These are phyloP conservation scores for Cyclopterus lumpus DNA, from an alignment of 2,797 vertebrate genomes.

Conservation along the genomic window DNA sequence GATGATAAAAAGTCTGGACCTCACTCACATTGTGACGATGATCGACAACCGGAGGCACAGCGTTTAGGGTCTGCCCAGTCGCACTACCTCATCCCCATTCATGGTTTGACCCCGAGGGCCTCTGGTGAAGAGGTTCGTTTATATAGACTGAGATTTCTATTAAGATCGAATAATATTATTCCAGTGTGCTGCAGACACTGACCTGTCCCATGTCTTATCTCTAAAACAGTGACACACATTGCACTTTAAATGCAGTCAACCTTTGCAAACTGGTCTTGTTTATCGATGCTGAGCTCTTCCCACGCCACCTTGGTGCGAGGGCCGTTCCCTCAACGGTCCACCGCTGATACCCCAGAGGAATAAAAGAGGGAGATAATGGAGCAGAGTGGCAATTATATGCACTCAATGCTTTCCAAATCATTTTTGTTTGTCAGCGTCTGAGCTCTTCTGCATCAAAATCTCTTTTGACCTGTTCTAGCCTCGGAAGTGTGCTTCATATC, in stretches of 20 bases:
- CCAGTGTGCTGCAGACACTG: constrained; percentile 1
- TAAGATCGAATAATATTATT: constrained; percentile 46
- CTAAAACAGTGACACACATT: constrained; percentile 25
- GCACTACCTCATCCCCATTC: constrained; percentile 46
- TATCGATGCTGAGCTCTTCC: constrained; percentile 41
- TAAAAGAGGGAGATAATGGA: constrained; percentile 29
- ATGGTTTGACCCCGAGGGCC: constrained; percentile 40
- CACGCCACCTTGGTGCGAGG: constrained; percentile 45
- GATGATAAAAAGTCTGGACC: constrained; percentile 93
- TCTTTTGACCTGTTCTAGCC: constrained; percentile 15
- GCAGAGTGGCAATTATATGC: constrained; percentile 44
- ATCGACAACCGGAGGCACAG: constrained; percentile 89
- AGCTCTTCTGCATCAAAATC: constrained; percentile 44
- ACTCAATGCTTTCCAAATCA: constrained; percentile 34
- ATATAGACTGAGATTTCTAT: constrained; percentile 51
- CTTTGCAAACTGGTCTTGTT: constrained; percentile 42
- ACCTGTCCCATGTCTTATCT: constrained; percentile 20
- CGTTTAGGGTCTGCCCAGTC: constrained; percentile 70
- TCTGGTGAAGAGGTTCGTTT: constrained; percentile 16
- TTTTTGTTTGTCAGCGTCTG: constrained; percentile 11
- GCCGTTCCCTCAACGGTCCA: constrained; percentile 54
- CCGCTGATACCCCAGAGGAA: constrained; percentile 44
- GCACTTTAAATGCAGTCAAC: constrained; percentile 56
- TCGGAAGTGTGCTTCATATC: constrained; percentile 21
- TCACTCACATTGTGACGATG: constrained; percentile 90